A percentile compares a stretch with the other conserved stretches of the same genome.
Evolutionary conservation across 2,113 vertebrate species (phyloP).

Genomic region (Todiramphus saurophagus): DNA sequence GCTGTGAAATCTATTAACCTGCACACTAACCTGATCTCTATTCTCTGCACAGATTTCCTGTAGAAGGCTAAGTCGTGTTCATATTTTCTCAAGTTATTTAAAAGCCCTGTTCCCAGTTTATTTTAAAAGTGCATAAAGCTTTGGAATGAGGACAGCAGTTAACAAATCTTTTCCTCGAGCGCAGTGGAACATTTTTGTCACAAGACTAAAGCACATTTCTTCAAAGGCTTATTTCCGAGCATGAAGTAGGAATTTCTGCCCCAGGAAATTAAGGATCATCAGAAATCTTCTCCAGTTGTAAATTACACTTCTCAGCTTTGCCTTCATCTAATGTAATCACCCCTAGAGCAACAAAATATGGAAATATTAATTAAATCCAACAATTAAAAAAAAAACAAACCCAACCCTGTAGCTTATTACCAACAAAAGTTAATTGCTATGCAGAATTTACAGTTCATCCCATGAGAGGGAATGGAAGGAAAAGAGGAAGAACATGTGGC

Average conservation of each 20-base stretch:
- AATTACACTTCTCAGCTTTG: constrained; percentile 3
- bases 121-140: neutral
- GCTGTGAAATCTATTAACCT: neutral
- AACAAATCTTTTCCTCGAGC: constrained; percentile 8
- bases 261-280: neutral
- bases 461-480: neutral
- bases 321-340: neutral
- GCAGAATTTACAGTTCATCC: neutral
- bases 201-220: constrained; percentile 7
- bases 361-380: constrained; percentile 17
- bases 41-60: neutral
- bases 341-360: neutral
- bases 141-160: constrained; percentile 16
- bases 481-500: neutral
- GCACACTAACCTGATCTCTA: neutral
- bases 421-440: constrained; percentile 1
- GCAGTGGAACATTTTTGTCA: neutral
- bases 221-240: neutral
- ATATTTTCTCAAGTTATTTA: neutral
- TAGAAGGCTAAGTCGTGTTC: neutral
- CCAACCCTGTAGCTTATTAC: neutral
- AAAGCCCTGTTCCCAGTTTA: neutral
- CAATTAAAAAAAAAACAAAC: neutral
- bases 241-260: constrained; percentile 40
- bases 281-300: neutral